Evolutionary conservation across 2,113 vertebrate species (phyloP).

Genomic region (Pandion haliaetus): DNA sequence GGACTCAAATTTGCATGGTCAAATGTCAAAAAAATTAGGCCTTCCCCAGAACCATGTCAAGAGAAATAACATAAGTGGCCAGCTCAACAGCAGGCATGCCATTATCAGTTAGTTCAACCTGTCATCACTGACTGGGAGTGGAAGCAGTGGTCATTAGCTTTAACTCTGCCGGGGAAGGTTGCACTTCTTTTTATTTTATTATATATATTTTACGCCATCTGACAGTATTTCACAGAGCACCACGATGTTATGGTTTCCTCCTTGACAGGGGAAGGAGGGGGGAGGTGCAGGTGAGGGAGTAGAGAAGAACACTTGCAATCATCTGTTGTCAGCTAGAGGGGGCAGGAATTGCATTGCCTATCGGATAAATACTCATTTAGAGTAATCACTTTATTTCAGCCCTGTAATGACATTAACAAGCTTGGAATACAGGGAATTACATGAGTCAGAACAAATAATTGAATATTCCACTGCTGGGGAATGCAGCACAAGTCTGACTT

Average conservation of each 20-base stretch:
- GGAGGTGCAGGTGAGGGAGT: slow-evolving; percentile 13
- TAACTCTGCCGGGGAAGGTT: slow-evolving; percentile 74
- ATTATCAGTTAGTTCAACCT: slow-evolving; percentile 94
- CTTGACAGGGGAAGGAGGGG: slow-evolving; percentile 69
- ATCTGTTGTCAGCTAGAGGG: slow-evolving; percentile 68
- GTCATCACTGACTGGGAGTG: slow-evolving; percentile 89
- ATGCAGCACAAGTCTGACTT: slow-evolving; percentile 74
- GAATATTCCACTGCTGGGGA: slow-evolving; percentile 81
- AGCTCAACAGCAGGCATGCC: slow-evolving; percentile 91
- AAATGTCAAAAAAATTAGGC: slow-evolving; percentile 99
- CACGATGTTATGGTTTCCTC: slow-evolving; percentile 60
- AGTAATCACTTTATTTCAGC: slow-evolving; percentile 89
- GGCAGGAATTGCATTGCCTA: slow-evolving; percentile 68
- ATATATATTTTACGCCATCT: slow-evolving; percentile 77
- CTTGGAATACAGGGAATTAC: slow-evolving; percentile 89
- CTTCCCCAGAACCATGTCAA: slow-evolving; percentile 97
- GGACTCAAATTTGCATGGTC: slow-evolving; percentile 99
- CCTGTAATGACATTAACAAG: slow-evolving; percentile 89
- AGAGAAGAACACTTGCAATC: slow-evolving; percentile 34
- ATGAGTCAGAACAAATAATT: slow-evolving; percentile 88
- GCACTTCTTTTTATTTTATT: slow-evolving; percentile 72
- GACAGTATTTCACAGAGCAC: slow-evolving; percentile 81
- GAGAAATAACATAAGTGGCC: slow-evolving; percentile 94
- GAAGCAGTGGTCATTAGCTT: slow-evolving; percentile 94
- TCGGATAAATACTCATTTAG: slow-evolving; percentile 84